These are phyloP conservation scores for Anguilla marmorata DNA, from an alignment of 2,797 vertebrate genomes.

Conservation along the genomic window DNA sequence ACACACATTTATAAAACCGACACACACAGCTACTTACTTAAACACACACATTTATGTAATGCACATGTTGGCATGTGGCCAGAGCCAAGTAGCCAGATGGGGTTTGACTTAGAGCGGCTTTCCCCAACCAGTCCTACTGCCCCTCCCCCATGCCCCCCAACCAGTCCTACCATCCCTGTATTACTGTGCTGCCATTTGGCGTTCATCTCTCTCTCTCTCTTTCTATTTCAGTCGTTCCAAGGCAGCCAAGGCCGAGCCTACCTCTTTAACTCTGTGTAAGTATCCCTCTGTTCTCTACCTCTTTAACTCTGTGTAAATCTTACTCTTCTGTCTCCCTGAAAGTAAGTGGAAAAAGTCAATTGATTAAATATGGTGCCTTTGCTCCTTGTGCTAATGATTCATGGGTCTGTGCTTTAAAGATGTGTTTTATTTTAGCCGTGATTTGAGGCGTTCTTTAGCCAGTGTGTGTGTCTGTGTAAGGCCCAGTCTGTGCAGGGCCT, in stretches of 20 bases:
- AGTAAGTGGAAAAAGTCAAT: no score
- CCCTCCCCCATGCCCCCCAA: neutral
- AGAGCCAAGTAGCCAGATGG: slow-evolving; percentile 36
- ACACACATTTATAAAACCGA: neutral
- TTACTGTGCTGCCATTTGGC: neutral
- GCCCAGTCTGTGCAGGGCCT: no score
- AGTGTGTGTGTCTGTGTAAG: no score
- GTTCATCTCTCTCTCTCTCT: slow-evolving; percentile 20
- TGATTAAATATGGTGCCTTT: no score
- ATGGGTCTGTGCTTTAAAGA: no score
- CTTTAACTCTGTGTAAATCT: neutral
- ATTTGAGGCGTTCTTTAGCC: no score
- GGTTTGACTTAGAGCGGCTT: slow-evolving; percentile 6
- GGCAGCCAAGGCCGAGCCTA: slow-evolving; percentile 97
- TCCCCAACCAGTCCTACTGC: slow-evolving; percentile 28
- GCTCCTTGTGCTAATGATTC: no score
- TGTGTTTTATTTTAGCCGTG: no score
- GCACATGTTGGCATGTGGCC: slow-evolving; percentile 45
- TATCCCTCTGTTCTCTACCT: slow-evolving; percentile 53
- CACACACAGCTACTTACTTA: slow-evolving; percentile 32
- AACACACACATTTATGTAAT: slow-evolving; percentile 34
- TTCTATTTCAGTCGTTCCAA: slow-evolving; percentile 87
- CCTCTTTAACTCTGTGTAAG: slow-evolving; percentile 98
- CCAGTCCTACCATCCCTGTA: neutral
- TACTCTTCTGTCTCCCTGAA: neutral